Base-by-base conservation (phyloP, 2,888 invertebrate species). In the Stenichneumon culpator region DNA sequence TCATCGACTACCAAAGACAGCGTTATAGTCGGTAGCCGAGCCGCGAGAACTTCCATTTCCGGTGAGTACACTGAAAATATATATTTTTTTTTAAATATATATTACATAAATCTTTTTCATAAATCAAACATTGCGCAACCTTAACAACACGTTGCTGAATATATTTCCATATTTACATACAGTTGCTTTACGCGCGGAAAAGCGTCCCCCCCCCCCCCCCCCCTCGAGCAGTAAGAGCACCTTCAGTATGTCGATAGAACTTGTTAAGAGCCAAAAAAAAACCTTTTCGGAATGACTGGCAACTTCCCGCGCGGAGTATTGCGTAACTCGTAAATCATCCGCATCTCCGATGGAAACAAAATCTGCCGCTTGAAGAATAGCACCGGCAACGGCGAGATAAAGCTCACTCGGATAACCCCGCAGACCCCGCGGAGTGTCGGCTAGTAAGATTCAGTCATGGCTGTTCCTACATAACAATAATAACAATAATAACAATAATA, bases 1-100 rank as follows among this genome's bases (percentile, higher is more conserved):
- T 79, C 86, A 72, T 73, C 79, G 73, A 85, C 78, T 39, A 54
- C 70, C 67, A 87, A 87, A 81, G 89, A 89, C 75, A 80, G 52
- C 79, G 86, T 86, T 28, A 86, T 85, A 73, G 82, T 86, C 25
- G 82, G 82, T 65, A 83, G 83, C 68, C 74, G 54, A 36, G 32
- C 47, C 5, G 44, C 84, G 4, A 68, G 63, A 73, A 75, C 85
- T 32, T 75, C 82, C 25, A 60, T 52, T 68, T 82, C 77, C 25
- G 85, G 85, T 77, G 77, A 85, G 85, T 85, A 73, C 16, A 16
- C 14, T 60, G 60, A 32, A 60, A 16, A 60, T 60, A 1, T 14
- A 60, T 60, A 1, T 14, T 60, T 36, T 36, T 36, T 36, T 36
- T 36, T 36, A 2, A 36, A 36, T 36, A 9, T 36, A 32, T 6